A percentile compares a stretch with the other conserved stretches of the same genome.
Conservation (phyloP, 2,797 vertebrate species). For the Neosilurus mollespiculum region DNA sequence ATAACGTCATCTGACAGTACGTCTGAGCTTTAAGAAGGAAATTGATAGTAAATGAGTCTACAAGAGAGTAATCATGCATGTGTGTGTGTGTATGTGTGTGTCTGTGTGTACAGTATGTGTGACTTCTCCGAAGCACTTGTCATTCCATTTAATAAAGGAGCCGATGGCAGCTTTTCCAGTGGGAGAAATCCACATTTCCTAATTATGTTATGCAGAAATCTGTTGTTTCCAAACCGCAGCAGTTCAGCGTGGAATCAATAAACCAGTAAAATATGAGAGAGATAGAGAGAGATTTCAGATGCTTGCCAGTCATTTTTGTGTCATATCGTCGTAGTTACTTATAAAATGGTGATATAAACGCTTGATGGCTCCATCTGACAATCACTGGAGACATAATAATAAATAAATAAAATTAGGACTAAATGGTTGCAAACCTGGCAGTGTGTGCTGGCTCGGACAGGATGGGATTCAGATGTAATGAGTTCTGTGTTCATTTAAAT, state of each 20-base stretch:
- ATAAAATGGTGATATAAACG: conserved; percentile 45
- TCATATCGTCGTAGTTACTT: conserved; percentile 38
- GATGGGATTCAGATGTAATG: conserved; percentile 71
- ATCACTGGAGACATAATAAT: conserved; percentile 38
- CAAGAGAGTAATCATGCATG: conserved; percentile 19
- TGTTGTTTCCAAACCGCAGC: conserved; percentile 35
- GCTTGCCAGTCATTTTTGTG: conserved; percentile 18
- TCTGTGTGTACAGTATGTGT: neutral
- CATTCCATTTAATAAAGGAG: conserved; percentile 38
- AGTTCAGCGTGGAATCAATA: conserved; percentile 42
- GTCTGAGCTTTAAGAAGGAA: conserved; percentile 1
- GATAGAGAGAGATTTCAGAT: conserved; percentile 30
- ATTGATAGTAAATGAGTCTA: conserved; percentile 19
- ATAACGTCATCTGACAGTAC: conserved; percentile 25
- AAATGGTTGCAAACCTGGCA: conserved; percentile 47
- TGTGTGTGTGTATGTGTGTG: conserved; percentile 1
- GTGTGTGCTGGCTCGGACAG: conserved; percentile 39
- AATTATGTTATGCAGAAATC: conserved; percentile 44
- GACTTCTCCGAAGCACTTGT: conserved; percentile 17
- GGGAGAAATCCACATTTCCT: conserved; percentile 45
- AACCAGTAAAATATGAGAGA: conserved; percentile 4
- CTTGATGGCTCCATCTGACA: conserved; percentile 47
- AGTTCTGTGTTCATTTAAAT: conserved; percentile 77
- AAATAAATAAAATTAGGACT: conserved; percentile 49
- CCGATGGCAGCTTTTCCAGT: conserved; percentile 30